These are phyloP conservation scores for Trididemnum nubilum DNA, from an alignment of 23 tunicate genomes.

Conservation along the genomic window DNA sequence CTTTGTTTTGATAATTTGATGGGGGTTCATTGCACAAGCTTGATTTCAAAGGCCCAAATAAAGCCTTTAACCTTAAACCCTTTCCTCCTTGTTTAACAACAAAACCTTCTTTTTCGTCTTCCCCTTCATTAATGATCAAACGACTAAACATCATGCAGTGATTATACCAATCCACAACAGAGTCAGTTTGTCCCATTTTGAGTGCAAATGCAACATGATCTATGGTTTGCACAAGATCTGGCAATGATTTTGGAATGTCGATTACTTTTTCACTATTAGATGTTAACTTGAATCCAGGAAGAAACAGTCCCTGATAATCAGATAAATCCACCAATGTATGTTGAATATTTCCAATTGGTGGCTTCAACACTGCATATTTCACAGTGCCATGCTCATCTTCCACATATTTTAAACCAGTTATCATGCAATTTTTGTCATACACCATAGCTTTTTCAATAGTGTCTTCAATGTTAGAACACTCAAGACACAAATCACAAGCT, in stretches of 20 bases:
- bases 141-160: slow-evolving; percentile 58
- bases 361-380: slow-evolving; percentile 59
- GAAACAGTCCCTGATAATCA: slow-evolving; percentile 62
- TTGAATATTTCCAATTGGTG: slow-evolving; percentile 87
- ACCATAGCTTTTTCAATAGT: not conserved
- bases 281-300: slow-evolving; percentile 61
- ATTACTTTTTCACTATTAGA: not conserved
- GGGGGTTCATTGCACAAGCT: not conserved
- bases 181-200: slow-evolving; percentile 39
- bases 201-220: slow-evolving; percentile 84
- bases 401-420: not conserved
- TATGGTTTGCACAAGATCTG: slow-evolving; percentile 23
- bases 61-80: slow-evolving; percentile 61
- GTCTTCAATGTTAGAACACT: slow-evolving; percentile 43
- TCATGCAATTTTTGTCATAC: not conserved
- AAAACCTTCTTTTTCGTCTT: slow-evolving; percentile 56
- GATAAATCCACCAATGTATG: slow-evolving; percentile 83
- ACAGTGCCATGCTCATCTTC: slow-evolving; percentile 63
- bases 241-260: not conserved
- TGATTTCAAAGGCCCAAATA: slow-evolving; percentile 1
- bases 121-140: slow-evolving; percentile 61
- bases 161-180: slow-evolving; percentile 57
- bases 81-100: slow-evolving; percentile 43
- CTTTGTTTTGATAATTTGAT: not conserved
- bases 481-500: slow-evolving; percentile 65